phyloP scores from a whole-genome alignment of 2,797 vertebrate species.

The Brachyrhaphis roseni region DNA sequence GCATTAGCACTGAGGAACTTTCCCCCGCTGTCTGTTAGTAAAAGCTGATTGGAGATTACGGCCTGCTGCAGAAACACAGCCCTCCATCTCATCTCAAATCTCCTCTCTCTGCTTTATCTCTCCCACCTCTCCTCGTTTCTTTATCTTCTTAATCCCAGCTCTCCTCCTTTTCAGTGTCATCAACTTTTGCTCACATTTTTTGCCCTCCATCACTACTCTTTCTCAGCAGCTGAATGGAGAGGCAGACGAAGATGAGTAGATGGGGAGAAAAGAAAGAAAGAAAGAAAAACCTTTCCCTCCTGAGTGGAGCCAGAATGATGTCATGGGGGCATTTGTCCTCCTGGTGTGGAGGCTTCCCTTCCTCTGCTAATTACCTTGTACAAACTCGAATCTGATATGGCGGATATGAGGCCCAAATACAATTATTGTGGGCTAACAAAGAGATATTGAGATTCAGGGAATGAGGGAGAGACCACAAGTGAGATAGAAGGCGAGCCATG shows the following conservation, averaged over 20 bases:
- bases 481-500: constrained; percentile 66
- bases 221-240: constrained; percentile 59
- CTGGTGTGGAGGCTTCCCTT: constrained; percentile 82
- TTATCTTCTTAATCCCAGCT: constrained; percentile 65
- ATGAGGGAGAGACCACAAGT: constrained; percentile 70
- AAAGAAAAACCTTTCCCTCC: constrained; percentile 53
- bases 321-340: constrained; percentile 80
- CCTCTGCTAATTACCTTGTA: constrained; percentile 85
- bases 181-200: constrained; percentile 57
- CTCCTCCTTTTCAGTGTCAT: constrained; percentile 69
- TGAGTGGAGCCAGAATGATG: constrained; percentile 75
- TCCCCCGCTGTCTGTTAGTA: constrained; percentile 74
- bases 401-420: constrained; percentile 83
- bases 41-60: constrained; percentile 83
- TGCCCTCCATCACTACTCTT: constrained; percentile 40
- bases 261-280: not conserved
- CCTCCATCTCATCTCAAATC: constrained; percentile 71
- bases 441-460: constrained; percentile 80
- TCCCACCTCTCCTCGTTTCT: constrained; percentile 57
- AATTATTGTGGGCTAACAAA: constrained; percentile 83
- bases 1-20: constrained; percentile 74
- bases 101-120: constrained; percentile 58
- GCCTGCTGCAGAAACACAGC: constrained; percentile 64
- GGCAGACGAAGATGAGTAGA: constrained; percentile 54
- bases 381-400: constrained; percentile 85